Evolutionary conservation across 1,140 invertebrate species (phyloP).

Genomic region (Pachypsylla venusta): DNA sequence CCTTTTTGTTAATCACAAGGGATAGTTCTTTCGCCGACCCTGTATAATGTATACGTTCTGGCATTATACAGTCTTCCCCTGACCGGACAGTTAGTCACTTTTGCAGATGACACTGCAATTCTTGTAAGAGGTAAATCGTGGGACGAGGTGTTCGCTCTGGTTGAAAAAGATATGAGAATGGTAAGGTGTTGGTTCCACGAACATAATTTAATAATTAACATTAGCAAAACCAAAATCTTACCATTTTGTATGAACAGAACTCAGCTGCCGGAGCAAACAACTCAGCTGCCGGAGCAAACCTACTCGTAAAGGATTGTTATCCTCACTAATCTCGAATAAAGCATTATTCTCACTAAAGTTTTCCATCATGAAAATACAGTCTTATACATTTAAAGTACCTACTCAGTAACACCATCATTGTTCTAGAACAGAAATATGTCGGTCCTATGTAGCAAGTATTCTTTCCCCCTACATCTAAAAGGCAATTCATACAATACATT

Average conservation of each 20-base stretch:
- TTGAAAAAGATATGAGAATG: background rate
- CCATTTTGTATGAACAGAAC: background rate
- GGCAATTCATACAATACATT: no score
- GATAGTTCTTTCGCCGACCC: background rate
- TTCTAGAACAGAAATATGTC: no score
- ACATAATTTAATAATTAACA: background rate
- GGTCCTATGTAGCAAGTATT: no score
- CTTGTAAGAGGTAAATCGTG: background rate
- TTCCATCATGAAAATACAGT: no score
- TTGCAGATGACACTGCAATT: background rate
- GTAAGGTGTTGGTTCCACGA: background rate
- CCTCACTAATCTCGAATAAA: no score
- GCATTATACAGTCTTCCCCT: background rate
- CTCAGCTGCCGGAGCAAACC: no score
- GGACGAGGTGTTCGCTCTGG: background rate
- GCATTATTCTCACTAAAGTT: no score
- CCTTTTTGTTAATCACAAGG: background rate
- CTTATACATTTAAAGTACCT: no score
- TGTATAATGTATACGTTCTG: background rate
- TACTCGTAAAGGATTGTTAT: no score
- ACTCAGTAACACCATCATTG: no score
- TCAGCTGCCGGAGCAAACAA: background rate
- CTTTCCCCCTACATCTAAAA: no score
- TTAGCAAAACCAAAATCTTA: background rate
- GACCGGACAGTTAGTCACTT: background rate